These are phyloP conservation scores for Oxyruncus cristatus DNA, from an alignment of 2,113 vertebrate genomes.

Conservation along the genomic window DNA sequence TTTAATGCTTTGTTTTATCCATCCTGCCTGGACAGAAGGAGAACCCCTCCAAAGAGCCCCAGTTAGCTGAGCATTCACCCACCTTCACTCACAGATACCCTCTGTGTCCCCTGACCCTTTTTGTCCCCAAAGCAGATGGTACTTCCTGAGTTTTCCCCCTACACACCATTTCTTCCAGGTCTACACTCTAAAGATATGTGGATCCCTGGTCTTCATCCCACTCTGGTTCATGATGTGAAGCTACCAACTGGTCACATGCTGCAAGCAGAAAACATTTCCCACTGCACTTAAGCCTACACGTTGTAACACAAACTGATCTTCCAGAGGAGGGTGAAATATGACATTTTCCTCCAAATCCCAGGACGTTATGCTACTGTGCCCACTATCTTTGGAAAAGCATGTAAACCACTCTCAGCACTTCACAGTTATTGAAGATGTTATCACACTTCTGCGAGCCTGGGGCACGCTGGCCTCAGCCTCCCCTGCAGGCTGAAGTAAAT, in stretches of 20 bases:
- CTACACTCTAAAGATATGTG: neutral
- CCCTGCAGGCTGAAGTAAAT: neutral
- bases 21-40: neutral
- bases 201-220: neutral
- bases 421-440: neutral
- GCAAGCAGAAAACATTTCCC: neutral
- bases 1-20: neutral
- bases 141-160: neutral
- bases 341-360: neutral
- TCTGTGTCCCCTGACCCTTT: neutral
- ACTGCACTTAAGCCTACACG: neutral
- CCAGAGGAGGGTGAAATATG: fast-evolving
- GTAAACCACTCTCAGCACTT: neutral
- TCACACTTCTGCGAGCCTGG: neutral
- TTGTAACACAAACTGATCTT: neutral
- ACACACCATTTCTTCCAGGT: neutral
- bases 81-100: neutral
- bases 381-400: neutral
- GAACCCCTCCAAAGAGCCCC: neutral
- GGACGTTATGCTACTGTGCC: neutral
- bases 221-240: neutral
- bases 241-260: neutral
- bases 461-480: neutral
- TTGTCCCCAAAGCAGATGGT: neutral
- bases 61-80: neutral